Percentiles rank a stretch among this genome's conserved stretches.
These are phyloP conservation scores for Notarius quadriscutis DNA, from an alignment of 2,113 vertebrate species.

Conservation along the genomic window DNA sequence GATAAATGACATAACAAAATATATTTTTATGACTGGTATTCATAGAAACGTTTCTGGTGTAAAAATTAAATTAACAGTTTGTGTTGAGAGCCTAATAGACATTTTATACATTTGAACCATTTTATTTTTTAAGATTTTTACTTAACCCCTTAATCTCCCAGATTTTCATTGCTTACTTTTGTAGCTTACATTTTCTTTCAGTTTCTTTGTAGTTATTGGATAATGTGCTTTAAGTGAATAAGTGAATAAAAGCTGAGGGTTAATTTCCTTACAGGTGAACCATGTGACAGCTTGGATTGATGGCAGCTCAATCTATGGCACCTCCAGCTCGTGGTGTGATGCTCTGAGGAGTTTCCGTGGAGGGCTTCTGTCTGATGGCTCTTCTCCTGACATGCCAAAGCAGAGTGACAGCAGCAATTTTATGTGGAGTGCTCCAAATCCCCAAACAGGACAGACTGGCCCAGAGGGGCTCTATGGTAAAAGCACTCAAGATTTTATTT, in stretches of 20 bases:
- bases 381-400: constrained; percentile 69
- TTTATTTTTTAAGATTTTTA: neutral
- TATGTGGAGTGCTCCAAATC: constrained; percentile 87
- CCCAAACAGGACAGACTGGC: constrained; percentile 73
- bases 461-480: constrained; percentile 74
- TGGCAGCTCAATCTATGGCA: constrained; percentile 95
- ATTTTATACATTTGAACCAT: neutral
- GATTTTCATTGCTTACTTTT: neutral
- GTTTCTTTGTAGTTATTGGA: neutral
- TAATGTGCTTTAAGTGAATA: neutral
- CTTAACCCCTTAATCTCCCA: neutral
- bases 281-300: constrained; percentile 91
- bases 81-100: neutral
- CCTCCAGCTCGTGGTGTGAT: constrained; percentile 87
- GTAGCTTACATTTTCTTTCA: neutral
- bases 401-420: constrained; percentile 55
- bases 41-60: neutral
- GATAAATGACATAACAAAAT: neutral
- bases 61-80: neutral
- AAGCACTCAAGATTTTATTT: neutral
- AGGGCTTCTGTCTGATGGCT: constrained; percentile 76
- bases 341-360: constrained; percentile 81
- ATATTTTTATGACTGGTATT: neutral
- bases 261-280: constrained; percentile 74
- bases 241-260: neutral